A percentile compares a stretch with the other conserved stretches of the same genome.
Conservation (phyloP, 1,140 invertebrate species). For the Anagrus nilaparvatae region DNA sequence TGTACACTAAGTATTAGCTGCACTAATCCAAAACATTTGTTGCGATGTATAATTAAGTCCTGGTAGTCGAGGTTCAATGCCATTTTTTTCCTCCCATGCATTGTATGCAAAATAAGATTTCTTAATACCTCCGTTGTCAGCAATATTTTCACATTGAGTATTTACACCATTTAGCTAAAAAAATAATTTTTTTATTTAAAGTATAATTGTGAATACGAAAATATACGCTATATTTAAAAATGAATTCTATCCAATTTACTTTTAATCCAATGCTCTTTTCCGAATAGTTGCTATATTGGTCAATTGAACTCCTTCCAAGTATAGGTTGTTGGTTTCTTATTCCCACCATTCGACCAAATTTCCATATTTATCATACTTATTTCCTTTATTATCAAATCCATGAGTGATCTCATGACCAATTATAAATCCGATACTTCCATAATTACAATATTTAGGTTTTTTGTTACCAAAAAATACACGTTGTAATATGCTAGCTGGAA, state of each 20-base stretch:
- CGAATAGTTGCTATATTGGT: conserved; percentile 59
- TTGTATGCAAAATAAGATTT: not conserved
- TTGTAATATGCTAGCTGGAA: conserved; percentile 67
- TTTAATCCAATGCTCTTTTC: conserved; percentile 43
- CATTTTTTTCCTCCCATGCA: not conserved
- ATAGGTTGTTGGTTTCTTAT: conserved; percentile 45
- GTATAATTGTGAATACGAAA: too few species aligned
- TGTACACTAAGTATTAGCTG: conserved; percentile 1
- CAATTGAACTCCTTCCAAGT: conserved; percentile 49
- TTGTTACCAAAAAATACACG: conserved; percentile 58
- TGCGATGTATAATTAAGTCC: conserved; percentile 9
- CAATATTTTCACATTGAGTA: conserved; percentile 5
- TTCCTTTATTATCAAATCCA: conserved; percentile 52
- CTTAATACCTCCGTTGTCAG: conserved; percentile 6
- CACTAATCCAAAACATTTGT: conserved; percentile 10
- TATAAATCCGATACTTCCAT: conserved; percentile 59
- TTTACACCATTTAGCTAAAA: not conserved
- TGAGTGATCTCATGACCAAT: conserved; percentile 50
- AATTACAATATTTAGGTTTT: conserved; percentile 61
- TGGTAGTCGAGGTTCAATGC: not conserved
- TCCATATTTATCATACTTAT: too few species aligned
- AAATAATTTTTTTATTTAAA: too few species aligned
- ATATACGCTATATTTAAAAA: too few species aligned
- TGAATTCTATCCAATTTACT: too few species aligned
- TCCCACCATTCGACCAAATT: too few species aligned